Evolutionary conservation across 2,888 invertebrate genomes (phyloP), one percentile per base, ranked within the genome.

Genomic region (Drosophila heteroneura): DNA sequence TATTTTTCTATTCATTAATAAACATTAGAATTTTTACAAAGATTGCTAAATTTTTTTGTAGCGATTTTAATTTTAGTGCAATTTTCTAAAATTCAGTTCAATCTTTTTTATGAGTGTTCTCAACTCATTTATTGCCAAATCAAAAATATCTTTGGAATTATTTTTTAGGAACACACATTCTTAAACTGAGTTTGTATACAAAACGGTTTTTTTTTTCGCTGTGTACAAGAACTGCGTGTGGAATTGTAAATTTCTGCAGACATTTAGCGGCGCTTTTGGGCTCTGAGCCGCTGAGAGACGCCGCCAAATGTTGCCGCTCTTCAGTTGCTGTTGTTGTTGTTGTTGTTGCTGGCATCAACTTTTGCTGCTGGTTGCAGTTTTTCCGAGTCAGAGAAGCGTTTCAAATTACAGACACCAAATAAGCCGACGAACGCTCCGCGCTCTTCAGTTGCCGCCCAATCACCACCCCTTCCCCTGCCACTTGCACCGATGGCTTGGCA

Each of bases 391-490:
- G 81, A 91, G 90, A 91, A 91, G 91, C 91, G 91, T 91, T 92
- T 92, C 92, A 91, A 91, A 91, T 91, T 91, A 92, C 91, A 91
- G 91, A 83, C 91, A 85, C 92, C 92, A 90, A 91, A 91, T 84
- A 91, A 84, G 92, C 91, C 90, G 91, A 80, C 90, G 57, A 57
- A 30, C 28, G 78, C 74, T 62, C 64, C 62, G 19, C 57, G 70
- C 74, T 70, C 71, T 65, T 59, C 61, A 37, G 60, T 67, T 56
- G 53, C 74, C 49, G 83, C 84, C 19, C 19, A 67, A 35, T 35
- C 35, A 5, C 52, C 59, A 44, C 16, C 9, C 26, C 19, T 19
- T 37, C 33, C 39, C 49, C 22, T 3, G 1, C n/a, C n/a, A 5
- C 28, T 37, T 14, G 19, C 30, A 9, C 14, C 47, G 22, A 22